Evolutionary conservation across 1,140 invertebrate genomes (phyloP).

Genomic region (Drosophila mayri): DNA sequence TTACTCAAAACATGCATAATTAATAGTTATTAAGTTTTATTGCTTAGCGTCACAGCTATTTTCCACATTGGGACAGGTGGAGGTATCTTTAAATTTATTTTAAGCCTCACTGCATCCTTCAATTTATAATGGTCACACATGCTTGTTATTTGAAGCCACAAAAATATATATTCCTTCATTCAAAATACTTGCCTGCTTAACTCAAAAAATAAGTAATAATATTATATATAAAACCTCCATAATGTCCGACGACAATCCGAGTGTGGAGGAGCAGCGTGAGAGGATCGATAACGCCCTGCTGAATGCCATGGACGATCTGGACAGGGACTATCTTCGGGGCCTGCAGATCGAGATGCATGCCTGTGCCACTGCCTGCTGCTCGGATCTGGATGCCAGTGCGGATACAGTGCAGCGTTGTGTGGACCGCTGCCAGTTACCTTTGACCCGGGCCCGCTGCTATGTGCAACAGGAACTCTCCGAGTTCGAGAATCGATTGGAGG

Average conservation of each 20-base stretch:
- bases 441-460: constrained; percentile 92
- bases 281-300: constrained; percentile 92
- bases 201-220: neutral
- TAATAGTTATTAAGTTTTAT: constrained; percentile 73
- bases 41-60: constrained; percentile 9
- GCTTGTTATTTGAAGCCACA: neutral
- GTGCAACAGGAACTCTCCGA: constrained; percentile 87
- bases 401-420: constrained; percentile 93
- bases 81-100: constrained; percentile 2
- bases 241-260: constrained; percentile 80
- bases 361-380: constrained; percentile 94
- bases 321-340: constrained; percentile 91
- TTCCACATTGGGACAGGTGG: neutral
- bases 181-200: neutral
- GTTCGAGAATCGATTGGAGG: constrained; percentile 92
- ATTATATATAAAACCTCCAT: neutral
- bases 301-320: constrained; percentile 91
- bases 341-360: constrained; percentile 96
- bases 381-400: constrained; percentile 88
- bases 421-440: constrained; percentile 89
- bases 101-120: neutral
- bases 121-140: neutral
- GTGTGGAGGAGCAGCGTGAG: constrained; percentile 90
- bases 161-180: neutral
- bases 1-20: constrained; percentile 78